Evolutionary conservation across 2,888 invertebrate species (phyloP).

Genomic region (Poecilus cupreus): DNA sequence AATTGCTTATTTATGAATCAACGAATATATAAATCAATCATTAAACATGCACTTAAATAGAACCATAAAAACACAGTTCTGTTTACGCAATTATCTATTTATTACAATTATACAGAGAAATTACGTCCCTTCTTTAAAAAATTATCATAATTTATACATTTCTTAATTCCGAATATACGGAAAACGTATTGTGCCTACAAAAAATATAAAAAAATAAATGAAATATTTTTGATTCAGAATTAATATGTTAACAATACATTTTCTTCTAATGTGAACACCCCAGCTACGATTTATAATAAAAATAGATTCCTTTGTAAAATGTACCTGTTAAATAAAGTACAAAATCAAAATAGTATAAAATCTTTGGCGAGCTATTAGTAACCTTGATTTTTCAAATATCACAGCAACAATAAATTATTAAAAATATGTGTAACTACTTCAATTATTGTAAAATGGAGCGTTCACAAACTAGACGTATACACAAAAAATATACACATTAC

Average conservation of each 20-base stretch:
- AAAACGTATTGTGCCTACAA: constrained; percentile 38
- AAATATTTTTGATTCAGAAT: constrained; percentile 37
- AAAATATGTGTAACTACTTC: background rate
- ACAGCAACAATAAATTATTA: constrained; percentile 49
- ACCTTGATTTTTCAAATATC: constrained; percentile 53
- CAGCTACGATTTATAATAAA: constrained; percentile 21
- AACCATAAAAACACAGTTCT: background rate
- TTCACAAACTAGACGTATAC: constrained; percentile 44
- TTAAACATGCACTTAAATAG: too few relatives aligned
- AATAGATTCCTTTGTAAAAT: background rate
- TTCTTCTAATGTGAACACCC: constrained; percentile 45
- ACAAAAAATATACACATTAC: constrained; percentile 28
- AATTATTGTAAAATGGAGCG: constrained; percentile 33
- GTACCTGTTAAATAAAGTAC: constrained; percentile 26
- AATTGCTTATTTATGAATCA: background rate
- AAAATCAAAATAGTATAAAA: constrained; percentile 34
- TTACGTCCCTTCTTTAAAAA: constrained; percentile 48
- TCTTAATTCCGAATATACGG: constrained; percentile 16
- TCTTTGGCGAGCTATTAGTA: constrained; percentile 57
- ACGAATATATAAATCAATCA: too few relatives aligned
- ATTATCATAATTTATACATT: constrained; percentile 10
- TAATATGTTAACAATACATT: constrained; percentile 40
- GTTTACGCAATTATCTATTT: constrained; percentile 45
- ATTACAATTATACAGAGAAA: constrained; percentile 46
- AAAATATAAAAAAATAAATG: constrained; percentile 53